Conservation (phyloP, 2,888 invertebrate genomes). For the Ectemnius lituratus region DNA sequence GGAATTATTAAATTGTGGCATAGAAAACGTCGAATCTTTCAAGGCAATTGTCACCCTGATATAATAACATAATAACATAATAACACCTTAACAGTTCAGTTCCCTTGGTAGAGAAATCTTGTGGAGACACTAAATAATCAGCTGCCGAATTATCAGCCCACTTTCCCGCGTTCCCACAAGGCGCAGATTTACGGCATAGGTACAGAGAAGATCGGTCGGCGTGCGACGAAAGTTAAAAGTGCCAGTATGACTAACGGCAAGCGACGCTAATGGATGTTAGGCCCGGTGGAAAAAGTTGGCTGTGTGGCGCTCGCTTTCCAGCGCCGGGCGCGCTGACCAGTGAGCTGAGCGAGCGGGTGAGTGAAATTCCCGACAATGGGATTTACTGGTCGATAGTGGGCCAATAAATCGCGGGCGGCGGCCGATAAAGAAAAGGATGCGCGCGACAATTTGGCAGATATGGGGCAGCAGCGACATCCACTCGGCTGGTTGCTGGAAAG, state of each 20-base stretch:
- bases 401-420: conserved; percentile 41
- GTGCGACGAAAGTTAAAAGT: too few relatives aligned
- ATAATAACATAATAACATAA: too few relatives aligned
- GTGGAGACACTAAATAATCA: not conserved
- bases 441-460: conserved; percentile 56
- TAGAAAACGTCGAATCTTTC: too few relatives aligned
- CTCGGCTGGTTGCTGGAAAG: conserved; percentile 39
- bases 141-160: not conserved
- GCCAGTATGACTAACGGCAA: not conserved
- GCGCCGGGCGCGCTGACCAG: not conserved
- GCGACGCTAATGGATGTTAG: not conserved
- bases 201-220: too few relatives aligned
- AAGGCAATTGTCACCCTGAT: too few relatives aligned
- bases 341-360: conserved; percentile 2
- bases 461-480: conserved; percentile 55
- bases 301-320: not conserved
- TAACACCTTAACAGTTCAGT: too few relatives aligned
- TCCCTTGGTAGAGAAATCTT: too few relatives aligned
- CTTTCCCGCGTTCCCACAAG: not conserved
- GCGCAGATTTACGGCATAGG: not conserved
- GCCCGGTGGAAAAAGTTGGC: conserved; percentile 1
- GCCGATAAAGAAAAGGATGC: conserved; percentile 45
- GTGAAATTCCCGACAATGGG: conserved; percentile 34
- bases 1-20: too few relatives aligned
- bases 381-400: conserved; percentile 17